Evolutionary conservation across 2,888 invertebrate genomes (phyloP).

Genomic region (Heliothis peltigera): DNA sequence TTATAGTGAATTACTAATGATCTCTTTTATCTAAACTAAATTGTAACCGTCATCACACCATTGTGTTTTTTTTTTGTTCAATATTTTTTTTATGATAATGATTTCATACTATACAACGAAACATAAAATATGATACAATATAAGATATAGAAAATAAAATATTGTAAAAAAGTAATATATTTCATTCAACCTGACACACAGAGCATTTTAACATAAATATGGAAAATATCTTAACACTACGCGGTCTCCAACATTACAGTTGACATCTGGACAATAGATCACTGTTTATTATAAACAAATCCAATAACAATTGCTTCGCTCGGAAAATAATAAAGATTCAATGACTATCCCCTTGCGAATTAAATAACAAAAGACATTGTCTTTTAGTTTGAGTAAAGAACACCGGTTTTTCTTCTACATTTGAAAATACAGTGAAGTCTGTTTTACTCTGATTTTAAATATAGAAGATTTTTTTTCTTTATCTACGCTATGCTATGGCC

Average conservation of each 20-base stretch:
- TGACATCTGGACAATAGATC: neutral
- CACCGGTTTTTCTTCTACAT: neutral
- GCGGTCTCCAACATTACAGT: no score
- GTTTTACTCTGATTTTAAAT: no score
- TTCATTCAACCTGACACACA: no score
- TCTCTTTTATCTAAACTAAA: neutral
- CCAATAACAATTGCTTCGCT: conserved; percentile 29
- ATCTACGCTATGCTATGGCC: no score
- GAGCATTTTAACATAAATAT: no score
- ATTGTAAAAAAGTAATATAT: no score
- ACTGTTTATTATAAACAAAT: conserved; percentile 2
- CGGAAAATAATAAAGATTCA: conserved; percentile 8
- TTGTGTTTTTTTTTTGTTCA: neutral
- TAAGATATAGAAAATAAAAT: no score
- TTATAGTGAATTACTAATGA: conserved; percentile 15
- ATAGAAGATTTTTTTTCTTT: no score
- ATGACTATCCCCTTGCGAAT: conserved; percentile 1
- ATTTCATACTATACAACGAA: neutral
- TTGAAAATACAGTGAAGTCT: no score
- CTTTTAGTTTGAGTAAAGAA: neutral
- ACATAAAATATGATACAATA: no score
- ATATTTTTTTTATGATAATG: neutral
- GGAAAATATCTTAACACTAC: no score
- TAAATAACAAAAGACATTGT: conserved; percentile 11
- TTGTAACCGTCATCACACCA: no score